A percentile compares a stretch with the other conserved stretches of the same genome.
These are phyloP conservation scores for Lasius platythorax DNA, from an alignment of 2,888 invertebrate species.

Conservation along the genomic window DNA sequence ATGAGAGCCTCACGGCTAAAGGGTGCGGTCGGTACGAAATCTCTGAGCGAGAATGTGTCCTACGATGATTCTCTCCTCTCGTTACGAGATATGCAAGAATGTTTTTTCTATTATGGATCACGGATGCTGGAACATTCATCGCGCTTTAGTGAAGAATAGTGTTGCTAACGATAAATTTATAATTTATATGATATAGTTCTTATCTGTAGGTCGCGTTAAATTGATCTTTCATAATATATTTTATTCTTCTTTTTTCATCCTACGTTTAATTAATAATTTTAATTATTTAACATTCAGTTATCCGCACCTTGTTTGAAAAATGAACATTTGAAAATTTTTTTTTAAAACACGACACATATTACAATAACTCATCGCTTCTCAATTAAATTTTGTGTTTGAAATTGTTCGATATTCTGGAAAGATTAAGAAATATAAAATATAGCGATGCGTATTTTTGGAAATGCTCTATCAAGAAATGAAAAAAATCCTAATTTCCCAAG, in stretches of 20 bases:
- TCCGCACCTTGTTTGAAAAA: background rate
- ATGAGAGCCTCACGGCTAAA: slow-evolving; percentile 68
- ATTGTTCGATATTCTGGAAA: background rate
- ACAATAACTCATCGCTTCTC: background rate
- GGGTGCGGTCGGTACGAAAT: slow-evolving; percentile 80
- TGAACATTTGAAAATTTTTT: background rate
- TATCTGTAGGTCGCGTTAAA: background rate
- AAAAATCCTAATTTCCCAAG: slow-evolving; percentile 18
- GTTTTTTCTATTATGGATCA: slow-evolving; percentile 67
- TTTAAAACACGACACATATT: background rate
- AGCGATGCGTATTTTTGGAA: slow-evolving; percentile 9
- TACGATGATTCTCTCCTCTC: slow-evolving; percentile 74
- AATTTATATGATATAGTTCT: background rate
- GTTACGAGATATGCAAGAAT: slow-evolving; percentile 74
- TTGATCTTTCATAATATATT: background rate
- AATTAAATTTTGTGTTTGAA: background rate
- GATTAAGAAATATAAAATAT: slow-evolving; percentile 23
- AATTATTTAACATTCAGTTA: background rate
- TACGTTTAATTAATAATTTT: background rate
- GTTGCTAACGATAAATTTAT: background rate
- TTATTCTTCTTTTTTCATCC: background rate
- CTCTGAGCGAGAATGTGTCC: slow-evolving; percentile 66
- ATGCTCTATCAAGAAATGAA: background rate
- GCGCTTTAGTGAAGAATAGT: background rate
- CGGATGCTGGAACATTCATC: background rate